Evolutionary conservation across 2,797 vertebrate genomes (phyloP).

Genomic region (Lacerta viridis): DNA sequence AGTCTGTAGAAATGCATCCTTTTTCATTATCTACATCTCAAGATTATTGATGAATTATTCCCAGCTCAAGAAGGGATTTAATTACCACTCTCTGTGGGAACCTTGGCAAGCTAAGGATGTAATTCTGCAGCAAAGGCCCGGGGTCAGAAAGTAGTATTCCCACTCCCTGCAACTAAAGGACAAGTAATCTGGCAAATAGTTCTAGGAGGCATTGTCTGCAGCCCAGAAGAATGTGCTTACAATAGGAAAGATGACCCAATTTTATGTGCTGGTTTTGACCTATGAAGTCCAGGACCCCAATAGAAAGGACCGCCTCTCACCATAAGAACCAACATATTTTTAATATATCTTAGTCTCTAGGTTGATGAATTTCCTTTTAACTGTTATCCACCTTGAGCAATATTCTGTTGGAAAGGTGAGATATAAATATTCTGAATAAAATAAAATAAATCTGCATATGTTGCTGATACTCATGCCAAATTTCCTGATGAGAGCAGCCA

Average conservation of each 20-base stretch:
- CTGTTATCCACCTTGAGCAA: no score
- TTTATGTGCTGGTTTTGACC: no score
- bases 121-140: background rate
- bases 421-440: no score
- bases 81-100: constrained; percentile 15
- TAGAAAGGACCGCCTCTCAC: no score
- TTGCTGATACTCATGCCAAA: no score
- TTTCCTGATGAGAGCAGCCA: no score
- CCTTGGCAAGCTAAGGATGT: constrained; percentile 20
- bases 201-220: background rate
- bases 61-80: background rate
- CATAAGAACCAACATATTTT: no score
- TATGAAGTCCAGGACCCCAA: no score
- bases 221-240: background rate
- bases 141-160: background rate
- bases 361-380: no score
- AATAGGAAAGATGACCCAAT: background rate
- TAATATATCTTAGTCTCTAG: no score
- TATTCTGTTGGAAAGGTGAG: no score
- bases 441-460: no score
- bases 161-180: background rate
- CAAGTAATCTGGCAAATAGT: background rate
- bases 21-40: constrained; percentile 29
- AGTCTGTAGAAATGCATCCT: background rate
- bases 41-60: constrained; percentile 36